These are phyloP conservation scores for Sinocyclocheilus anophthalmus DNA, from an alignment of 2,113 vertebrate species.

Conservation along the genomic window DNA sequence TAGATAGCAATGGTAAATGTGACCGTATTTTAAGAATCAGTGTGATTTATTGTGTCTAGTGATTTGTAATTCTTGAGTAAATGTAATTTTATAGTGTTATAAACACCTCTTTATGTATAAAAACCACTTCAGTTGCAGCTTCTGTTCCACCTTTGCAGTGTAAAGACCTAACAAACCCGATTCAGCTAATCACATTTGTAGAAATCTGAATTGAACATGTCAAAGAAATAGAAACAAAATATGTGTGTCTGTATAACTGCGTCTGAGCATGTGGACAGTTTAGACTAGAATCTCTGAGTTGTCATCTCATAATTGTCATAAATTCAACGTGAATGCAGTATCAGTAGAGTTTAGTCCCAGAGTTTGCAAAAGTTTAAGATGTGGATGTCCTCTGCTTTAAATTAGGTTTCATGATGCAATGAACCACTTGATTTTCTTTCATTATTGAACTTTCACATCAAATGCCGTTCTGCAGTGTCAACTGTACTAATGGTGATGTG, in stretches of 20 bases:
- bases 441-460: no score
- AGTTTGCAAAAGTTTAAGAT: no score
- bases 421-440: no score
- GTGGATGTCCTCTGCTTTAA: no score
- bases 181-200: not conserved
- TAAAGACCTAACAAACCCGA: not conserved
- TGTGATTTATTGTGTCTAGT: not conserved
- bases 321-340: no score
- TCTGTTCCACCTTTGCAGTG: not conserved
- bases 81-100: not conserved
- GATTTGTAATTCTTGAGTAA: not conserved
- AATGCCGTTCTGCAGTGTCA: constrained; percentile 50
- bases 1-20: not conserved
- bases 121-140: not conserved
- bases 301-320: no score
- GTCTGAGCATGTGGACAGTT: no score
- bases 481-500: constrained; percentile 69
- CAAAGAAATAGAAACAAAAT: not conserved
- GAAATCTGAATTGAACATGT: not conserved
- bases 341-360: no score
- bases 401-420: no score
- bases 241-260: no score
- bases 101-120: not conserved
- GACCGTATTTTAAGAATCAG: not conserved
- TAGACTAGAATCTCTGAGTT: no score